phyloP scores from a whole-genome alignment of 1,140 invertebrate genomes.

The Drosophila takahashii region DNA sequence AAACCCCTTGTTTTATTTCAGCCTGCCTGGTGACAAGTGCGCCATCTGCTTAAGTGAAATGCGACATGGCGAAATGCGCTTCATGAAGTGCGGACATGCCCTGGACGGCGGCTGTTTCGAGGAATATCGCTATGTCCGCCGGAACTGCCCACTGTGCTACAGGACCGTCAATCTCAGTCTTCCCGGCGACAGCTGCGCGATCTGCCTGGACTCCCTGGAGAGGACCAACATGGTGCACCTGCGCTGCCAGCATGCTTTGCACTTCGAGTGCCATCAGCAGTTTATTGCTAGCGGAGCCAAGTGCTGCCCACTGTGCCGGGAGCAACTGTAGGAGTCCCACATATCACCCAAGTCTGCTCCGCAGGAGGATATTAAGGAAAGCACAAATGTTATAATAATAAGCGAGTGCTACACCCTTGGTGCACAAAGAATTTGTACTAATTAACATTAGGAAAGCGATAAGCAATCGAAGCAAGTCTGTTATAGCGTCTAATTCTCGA shows the following conservation, averaged over 20 bases:
- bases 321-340: background rate
- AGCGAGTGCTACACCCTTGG: background rate
- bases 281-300: background rate
- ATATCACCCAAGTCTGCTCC: background rate
- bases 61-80: conserved; percentile 8
- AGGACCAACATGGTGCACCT: conserved; percentile 15
- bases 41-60: conserved; percentile 18
- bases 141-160: conserved; percentile 46
- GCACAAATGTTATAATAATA: background rate
- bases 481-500: conserved; percentile 18
- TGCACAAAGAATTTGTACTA: conserved; percentile 1
- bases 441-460: conserved; percentile 4
- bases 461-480: conserved; percentile 38
- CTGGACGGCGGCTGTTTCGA: conserved; percentile 46
- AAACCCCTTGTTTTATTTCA: conserved; percentile 3
- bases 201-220: conserved; percentile 39
- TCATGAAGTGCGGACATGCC: conserved; percentile 54
- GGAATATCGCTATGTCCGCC: background rate
- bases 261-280: conserved; percentile 10
- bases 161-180: background rate
- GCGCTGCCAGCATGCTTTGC: conserved; percentile 51
- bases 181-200: conserved; percentile 37
- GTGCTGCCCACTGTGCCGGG: conserved; percentile 38
- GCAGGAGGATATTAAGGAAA: background rate
- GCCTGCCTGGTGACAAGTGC: conserved; percentile 50